Conservation (phyloP, 2,888 invertebrate species). For the Pollenia amentaria region DNA sequence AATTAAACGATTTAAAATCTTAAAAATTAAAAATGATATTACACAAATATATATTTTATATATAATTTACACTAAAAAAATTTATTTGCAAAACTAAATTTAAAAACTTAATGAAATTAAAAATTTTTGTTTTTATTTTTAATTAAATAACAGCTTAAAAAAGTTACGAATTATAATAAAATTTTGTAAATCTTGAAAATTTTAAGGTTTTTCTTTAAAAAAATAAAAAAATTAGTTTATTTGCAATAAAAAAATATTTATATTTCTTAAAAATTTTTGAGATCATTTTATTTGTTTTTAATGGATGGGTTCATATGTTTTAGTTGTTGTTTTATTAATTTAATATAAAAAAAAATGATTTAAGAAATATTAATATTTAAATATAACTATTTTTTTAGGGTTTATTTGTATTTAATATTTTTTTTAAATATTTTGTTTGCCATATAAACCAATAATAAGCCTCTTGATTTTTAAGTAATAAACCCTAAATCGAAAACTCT, state of each 20-base stretch:
- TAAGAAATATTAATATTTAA: conserved; percentile 61
- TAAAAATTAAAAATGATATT: conserved; percentile 69
- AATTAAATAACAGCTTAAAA: conserved; percentile 46
- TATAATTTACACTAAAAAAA: conserved; percentile 71
- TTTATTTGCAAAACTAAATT: conserved; percentile 43
- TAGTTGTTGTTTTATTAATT: conserved; percentile 38
- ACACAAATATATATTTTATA: conserved; percentile 68
- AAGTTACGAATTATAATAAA: not conserved
- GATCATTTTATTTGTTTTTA: conserved; percentile 70
- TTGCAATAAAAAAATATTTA: conserved; percentile 39
- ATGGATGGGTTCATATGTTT: conserved; percentile 68
- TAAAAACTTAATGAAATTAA: conserved; percentile 63
- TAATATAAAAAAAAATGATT: conserved; percentile 60
- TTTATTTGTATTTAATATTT: conserved; percentile 16
- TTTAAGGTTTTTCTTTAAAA: conserved; percentile 40
- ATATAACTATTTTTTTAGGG: not conserved
- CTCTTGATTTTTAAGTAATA: conserved; percentile 48
- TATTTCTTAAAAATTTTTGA: conserved; percentile 67
- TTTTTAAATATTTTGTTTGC: conserved; percentile 29
- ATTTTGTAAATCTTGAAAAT: conserved; percentile 53
- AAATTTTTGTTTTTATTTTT: conserved; percentile 12
- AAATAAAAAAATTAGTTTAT: conserved; percentile 13
- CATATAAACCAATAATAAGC: conserved; percentile 46
- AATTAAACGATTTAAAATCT: conserved; percentile 77
- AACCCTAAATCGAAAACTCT: conserved; percentile 12